Evolutionary conservation across 1,140 invertebrate genomes (phyloP), one percentile per base, ranked within the genome.

Genomic region (Eciton burchellii): DNA sequence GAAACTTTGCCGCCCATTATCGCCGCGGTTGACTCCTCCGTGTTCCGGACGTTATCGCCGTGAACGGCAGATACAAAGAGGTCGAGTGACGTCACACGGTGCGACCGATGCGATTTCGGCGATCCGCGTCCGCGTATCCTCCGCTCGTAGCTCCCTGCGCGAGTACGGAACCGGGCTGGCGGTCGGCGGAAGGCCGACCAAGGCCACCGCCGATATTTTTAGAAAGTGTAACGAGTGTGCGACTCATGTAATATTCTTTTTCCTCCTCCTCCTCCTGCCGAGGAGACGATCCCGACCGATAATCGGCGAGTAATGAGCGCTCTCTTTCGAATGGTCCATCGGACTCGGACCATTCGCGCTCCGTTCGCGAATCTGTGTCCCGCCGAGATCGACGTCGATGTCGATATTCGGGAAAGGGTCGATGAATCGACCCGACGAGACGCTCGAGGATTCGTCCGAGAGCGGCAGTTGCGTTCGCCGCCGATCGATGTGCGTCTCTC

Each of bases 1-100:
- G 47, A 70, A 57, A 21, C n/a, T n/a, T n/a, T n/a, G n/a, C 63
- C 19, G 43, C 21, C 49, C 21, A 35, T 54, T 63, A 52, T 63
- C 84, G 74, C 57, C 24, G 16, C 45, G 35, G 68, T 60, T 84
- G 73, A 85, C 54, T 83, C 54, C 21, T 29, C 49, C n/a, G n/a
- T n/a, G 57, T 83, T 85, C 26, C 6, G 63, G 26, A 19, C 26
- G 24, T 79, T 79, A 79, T 79, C 63, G 62, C 56, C 9, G 62
- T 26, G 73, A 60, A 49, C 26, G 29, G 29, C 12, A 68, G 62
- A 77, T 68, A 56, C 12, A n/a, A 24, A 77, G 41, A 56, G 63
- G 35, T 19, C 45, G 41, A 9, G 16, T 70, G 52, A 79, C 74
- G 49, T 79, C 74, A 79, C 45, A 11, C 24, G 59, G 19, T 19